Percentiles rank a stretch among this genome's conserved stretches.
Conservation (phyloP, 2,797 vertebrate genomes). For the Paguma larvata region DNA sequence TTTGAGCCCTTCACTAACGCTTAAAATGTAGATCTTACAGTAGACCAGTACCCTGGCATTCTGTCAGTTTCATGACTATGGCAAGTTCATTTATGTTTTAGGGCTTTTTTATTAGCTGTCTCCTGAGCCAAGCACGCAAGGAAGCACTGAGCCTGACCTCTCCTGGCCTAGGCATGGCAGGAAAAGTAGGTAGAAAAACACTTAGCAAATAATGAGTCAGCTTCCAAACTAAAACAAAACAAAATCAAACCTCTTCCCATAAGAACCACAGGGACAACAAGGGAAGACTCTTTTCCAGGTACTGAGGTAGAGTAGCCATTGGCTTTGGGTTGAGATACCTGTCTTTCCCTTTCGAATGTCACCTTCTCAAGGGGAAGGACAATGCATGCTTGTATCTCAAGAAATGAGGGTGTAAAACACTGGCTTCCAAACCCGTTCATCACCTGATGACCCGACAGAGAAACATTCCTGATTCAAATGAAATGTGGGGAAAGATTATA, state of each 20-base stretch:
- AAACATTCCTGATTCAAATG: not conserved
- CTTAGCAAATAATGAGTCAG: not conserved
- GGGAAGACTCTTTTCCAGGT: not conserved
- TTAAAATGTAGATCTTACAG: not conserved
- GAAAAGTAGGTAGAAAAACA: not conserved
- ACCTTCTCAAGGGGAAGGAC: not conserved
- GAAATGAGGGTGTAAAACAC: not conserved
- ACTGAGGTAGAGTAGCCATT: not conserved
- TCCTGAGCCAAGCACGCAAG: not conserved
- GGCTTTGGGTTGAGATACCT: not conserved
- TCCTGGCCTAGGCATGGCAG: not conserved
- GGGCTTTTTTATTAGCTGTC: not conserved
- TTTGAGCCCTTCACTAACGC: not conserved
- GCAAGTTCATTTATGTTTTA: not conserved
- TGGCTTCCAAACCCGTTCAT: not conserved
- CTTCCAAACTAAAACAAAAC: slow-evolving; percentile 21
- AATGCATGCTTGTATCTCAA: not conserved
- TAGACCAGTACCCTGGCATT: not conserved
- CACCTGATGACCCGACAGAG: not conserved
- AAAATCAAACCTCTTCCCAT: not conserved
- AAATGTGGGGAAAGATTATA: not conserved
- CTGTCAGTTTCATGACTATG: not conserved
- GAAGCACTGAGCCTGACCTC: not conserved
- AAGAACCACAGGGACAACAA: not conserved
- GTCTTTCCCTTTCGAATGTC: not conserved